Evolutionary conservation across 1,140 invertebrate genomes (phyloP), one percentile per base, ranked within the genome.

Genomic region (Drosophila saltans): DNA sequence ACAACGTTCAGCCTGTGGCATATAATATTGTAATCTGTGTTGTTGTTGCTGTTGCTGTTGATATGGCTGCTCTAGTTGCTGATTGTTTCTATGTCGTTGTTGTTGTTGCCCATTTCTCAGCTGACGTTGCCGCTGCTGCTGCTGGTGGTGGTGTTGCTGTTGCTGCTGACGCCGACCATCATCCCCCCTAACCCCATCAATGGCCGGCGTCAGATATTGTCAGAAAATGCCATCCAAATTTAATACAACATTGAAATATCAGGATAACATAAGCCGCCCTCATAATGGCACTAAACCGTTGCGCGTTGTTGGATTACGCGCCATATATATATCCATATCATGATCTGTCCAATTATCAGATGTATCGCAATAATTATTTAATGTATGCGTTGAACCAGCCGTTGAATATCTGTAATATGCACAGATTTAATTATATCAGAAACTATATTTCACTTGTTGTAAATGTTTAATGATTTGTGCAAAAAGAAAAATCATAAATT

Each of bases 271-370:
- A 80, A 91, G 80, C 64, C 78, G 83, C 80, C 93, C 93, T 95
- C 95, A 97, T 93, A 97, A 95, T 77, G 96, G 96, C 80, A 97
- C 96, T 71, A 97, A 93, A 66, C 96, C 96, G 80, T 96, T 96
- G 82, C 97, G 94, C 48, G 96, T 95, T 11, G 97, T 97, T 62
- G 96, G 96, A 93, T 98, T 98, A 81, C 97, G 94, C 63, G 97
- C 96, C 95, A 98, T 97, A 93, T 98, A 98, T 82, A 98, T 97
- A 78, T 98, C 97, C 96, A 98, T 97, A 91, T 98, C 97, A 91
- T 98, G 97, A 92, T 98, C 97, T 61, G 97, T 98, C 97, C 97
- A 98, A 91, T 97, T 98, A 91, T 98, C 96, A 43, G 96, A 96
- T 83, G 96, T 97, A 86, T 98, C 97, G 90, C 96, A 96, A 91